These are phyloP conservation scores for Leptogaster cylindrica DNA, from an alignment of 2,888 invertebrate genomes.

Conservation along the genomic window DNA sequence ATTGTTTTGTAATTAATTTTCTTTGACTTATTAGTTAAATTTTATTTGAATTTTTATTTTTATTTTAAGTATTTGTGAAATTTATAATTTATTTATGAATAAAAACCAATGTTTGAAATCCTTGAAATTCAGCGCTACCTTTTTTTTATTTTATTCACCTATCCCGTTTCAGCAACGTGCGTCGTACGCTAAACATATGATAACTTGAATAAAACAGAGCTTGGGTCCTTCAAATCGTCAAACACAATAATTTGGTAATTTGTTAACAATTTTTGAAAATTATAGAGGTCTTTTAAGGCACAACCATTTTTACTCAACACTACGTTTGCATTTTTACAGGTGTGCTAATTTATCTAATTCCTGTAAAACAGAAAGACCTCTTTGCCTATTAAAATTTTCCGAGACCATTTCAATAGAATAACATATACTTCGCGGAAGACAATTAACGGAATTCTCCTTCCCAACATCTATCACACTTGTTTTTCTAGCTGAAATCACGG, in stretches of 20 bases:
- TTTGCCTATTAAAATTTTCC: constrained; percentile 7
- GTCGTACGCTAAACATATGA: no score
- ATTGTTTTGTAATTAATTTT: no score
- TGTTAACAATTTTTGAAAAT: constrained; percentile 29
- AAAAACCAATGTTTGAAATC: no score
- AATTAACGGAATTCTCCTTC: constrained; percentile 6
- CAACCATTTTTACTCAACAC: constrained; percentile 8
- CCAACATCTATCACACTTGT: constrained; percentile 35
- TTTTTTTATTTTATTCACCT: no score
- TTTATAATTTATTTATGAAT: no score
- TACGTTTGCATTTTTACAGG: constrained; percentile 24
- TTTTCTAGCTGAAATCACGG: constrained; percentile 2
- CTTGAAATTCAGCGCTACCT: no score
- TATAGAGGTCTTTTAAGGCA: constrained; percentile 27
- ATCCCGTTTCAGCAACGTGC: no score
- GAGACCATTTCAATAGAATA: constrained; percentile 22
- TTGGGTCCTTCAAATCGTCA: constrained; percentile 21
- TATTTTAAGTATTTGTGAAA: no score
- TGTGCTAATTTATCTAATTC: no score
- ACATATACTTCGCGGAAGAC: constrained; percentile 33
- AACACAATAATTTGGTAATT: constrained; percentile 30
- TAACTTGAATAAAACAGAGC: constrained; percentile 16
- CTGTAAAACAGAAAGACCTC: no score
- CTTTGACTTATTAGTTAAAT: no score
- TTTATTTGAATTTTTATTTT: no score